phyloP scores from a whole-genome alignment of 1,140 invertebrate genomes.

The Drosophila littoralis region DNA sequence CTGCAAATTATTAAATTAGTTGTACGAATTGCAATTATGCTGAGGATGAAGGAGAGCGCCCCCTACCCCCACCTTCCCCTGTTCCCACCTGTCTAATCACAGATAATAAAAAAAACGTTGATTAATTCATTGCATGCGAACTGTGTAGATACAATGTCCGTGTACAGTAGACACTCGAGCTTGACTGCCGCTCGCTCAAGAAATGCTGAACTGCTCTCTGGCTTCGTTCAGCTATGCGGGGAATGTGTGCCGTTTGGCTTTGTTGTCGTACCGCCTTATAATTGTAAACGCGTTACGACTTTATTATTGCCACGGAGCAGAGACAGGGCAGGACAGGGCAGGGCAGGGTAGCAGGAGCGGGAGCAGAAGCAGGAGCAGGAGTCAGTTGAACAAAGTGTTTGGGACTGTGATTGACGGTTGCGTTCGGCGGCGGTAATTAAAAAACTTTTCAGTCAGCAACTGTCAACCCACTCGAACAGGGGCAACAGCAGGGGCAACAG shows the following conservation, averaged over 20 bases:
- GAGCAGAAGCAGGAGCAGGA: neutral
- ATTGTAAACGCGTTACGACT: conserved; percentile 81
- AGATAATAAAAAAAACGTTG: conserved; percentile 60
- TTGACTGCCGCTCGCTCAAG: conserved; percentile 1
- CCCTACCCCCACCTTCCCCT: neutral
- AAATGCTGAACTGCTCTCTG: conserved; percentile 6
- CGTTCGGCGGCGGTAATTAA: conserved; percentile 67
- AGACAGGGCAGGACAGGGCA: no score
- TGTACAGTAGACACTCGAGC: conserved; percentile 50
- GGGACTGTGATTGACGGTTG: conserved; percentile 67
- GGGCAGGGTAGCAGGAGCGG: conserved; percentile 9
- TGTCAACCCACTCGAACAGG: conserved; percentile 71
- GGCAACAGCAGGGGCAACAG: conserved; percentile 20
- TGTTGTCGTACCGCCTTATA: conserved; percentile 77
- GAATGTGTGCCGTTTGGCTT: conserved; percentile 77
- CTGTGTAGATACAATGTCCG: conserved; percentile 37
- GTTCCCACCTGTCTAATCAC: conserved; percentile 17
- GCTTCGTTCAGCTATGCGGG: conserved; percentile 47
- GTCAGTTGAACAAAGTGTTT: conserved; percentile 34
- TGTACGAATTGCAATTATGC: conserved; percentile 77
- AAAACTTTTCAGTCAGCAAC: conserved; percentile 71
- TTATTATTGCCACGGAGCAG: conserved; percentile 52
- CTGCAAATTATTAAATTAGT: conserved; percentile 80
- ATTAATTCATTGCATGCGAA: conserved; percentile 78
- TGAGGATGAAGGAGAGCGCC: neutral